A percentile compares a stretch with the other conserved stretches of the same genome.
Evolutionary conservation across 2,797 vertebrate species (phyloP).

Genomic region (Tamandua tetradactyla): DNA sequence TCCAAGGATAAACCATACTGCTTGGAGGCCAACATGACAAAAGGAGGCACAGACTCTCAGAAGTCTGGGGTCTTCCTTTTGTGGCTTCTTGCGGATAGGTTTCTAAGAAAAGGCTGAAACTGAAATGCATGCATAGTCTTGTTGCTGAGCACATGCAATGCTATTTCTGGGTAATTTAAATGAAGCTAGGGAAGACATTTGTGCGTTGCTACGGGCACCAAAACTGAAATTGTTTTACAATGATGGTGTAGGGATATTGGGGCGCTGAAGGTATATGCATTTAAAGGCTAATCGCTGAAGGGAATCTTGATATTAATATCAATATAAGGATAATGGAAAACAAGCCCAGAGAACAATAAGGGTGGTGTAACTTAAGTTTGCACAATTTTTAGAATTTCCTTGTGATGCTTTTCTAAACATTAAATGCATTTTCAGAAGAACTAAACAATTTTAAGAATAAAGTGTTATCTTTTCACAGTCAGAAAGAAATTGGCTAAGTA

Average conservation of each 20-base stretch:
- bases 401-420: neutral
- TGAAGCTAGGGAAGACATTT: neutral
- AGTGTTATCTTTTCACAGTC: neutral
- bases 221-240: neutral
- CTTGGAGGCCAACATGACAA: neutral
- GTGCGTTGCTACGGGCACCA: neutral
- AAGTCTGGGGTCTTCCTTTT: neutral
- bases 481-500: slow-evolving; percentile 5
- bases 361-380: neutral
- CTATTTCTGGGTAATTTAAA: neutral
- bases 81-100: neutral
- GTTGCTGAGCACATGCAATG: neutral
- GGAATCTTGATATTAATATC: neutral
- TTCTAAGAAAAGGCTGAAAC: neutral
- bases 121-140: neutral
- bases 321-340: neutral
- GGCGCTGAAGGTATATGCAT: fast-evolving
- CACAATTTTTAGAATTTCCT: neutral
- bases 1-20: too few relatives aligned
- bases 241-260: neutral
- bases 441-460: neutral
- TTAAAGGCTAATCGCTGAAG: neutral
- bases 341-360: neutral
- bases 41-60: neutral
- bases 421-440: slow-evolving; percentile 1